phyloP scores from a whole-genome alignment of 2,113 vertebrate genomes.

The Dipodomys merriami region DNA sequence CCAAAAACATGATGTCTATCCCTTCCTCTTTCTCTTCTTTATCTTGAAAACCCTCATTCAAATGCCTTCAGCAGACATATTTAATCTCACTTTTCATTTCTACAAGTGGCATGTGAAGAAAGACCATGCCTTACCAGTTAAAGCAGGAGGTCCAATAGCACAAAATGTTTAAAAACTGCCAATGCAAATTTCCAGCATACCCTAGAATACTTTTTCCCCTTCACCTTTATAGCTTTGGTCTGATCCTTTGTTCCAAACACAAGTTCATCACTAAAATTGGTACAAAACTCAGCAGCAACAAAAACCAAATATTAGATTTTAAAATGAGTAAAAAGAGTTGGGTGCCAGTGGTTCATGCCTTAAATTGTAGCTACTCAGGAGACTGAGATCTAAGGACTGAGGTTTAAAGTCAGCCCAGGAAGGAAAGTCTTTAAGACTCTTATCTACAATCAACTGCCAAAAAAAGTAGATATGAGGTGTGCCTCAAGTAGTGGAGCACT shows the following conservation, averaged over 20 bases:
- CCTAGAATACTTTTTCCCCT: neutral
- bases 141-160: neutral
- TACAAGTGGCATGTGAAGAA: neutral
- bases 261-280: neutral
- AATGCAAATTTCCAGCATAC: neutral
- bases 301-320: neutral
- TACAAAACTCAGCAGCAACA: neutral
- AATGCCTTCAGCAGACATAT: neutral
- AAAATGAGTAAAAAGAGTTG: neutral
- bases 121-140: neutral
- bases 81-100: conserved; percentile 5
- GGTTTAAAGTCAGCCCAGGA: no score
- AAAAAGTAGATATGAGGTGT: no score
- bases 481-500: no score
- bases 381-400: no score
- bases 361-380: no score
- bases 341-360: no score
- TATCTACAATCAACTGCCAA: no score
- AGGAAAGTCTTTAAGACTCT: no score
- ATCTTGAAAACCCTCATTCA: neutral
- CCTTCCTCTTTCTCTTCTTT: neutral
- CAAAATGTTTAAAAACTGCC: neutral
- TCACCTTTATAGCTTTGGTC: neutral
- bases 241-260: neutral
- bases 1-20: neutral